A percentile compares a stretch with the other conserved stretches of the same genome.
phyloP scores from a whole-genome alignment of 1,140 invertebrate species.

The Drosophila ananassae region DNA sequence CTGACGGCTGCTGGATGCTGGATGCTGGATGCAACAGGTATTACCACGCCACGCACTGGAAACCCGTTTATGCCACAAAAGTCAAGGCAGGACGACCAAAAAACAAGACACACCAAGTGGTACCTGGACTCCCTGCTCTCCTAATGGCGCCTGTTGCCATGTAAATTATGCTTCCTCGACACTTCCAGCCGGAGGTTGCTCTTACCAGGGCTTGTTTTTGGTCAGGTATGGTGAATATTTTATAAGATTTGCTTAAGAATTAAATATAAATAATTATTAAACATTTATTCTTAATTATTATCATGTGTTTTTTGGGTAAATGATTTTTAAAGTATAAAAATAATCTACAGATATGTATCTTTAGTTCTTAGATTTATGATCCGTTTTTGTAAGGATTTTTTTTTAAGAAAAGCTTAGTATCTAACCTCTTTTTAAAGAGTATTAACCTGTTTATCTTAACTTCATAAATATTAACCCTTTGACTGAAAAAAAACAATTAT shows the following conservation, averaged over 20 bases:
- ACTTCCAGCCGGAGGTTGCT: constrained; percentile 36
- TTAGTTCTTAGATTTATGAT: too few species aligned
- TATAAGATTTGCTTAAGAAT: neutral
- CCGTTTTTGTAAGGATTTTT: neutral
- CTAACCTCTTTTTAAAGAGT: too few species aligned
- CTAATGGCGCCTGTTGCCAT: constrained; percentile 80
- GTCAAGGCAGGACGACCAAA: constrained; percentile 10
- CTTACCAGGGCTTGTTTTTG: neutral
- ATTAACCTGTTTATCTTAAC: neutral
- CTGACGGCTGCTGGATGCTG: neutral
- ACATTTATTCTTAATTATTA: too few species aligned
- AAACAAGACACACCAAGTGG: constrained; percentile 6
- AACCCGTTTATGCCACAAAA: constrained; percentile 47
- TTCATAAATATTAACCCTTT: neutral
- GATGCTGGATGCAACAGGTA: constrained; percentile 54
- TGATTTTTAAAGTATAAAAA: too few species aligned
- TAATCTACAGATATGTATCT: too few species aligned
- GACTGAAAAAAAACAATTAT: neutral
- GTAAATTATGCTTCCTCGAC: constrained; percentile 82
- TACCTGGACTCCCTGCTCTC: constrained; percentile 17
- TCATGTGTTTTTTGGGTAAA: too few species aligned
- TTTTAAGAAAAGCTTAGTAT: too few species aligned
- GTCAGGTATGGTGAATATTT: neutral
- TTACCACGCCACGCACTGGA: constrained; percentile 30
- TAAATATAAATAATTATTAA: too few species aligned